Evolutionary conservation across 2,888 invertebrate species (phyloP), one percentile per base, ranked within the genome.

Genomic region (Trachelus tabidus): DNA sequence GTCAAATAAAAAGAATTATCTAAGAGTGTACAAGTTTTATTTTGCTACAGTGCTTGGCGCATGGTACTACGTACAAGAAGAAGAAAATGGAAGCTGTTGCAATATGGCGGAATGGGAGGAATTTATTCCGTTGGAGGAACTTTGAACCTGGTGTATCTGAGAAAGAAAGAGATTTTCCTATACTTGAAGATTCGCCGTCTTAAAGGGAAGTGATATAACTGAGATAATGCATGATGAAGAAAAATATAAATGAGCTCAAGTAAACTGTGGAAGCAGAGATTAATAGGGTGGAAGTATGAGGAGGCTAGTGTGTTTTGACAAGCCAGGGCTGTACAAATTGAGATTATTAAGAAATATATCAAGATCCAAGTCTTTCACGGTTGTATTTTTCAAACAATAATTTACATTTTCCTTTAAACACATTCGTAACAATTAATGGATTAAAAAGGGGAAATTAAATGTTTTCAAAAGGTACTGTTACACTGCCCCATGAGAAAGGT

Each of bases 251-350:
- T 23, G 9, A 56, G 56, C 30, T 23, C 31, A 34, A 30, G 33
- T 73, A 34, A 73, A 33, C 23, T 33, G 23, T 73, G 33, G 4
- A n/a, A n/a, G n/a, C n/a, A n/a, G n/a, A n/a, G n/a, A n/a, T n/a
- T n/a, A n/a, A n/a, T n/a, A n/a, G n/a, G n/a, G 23, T 73, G 33
- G 4, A 31, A 34, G 33, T 73, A 34, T 73, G 31, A 34, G 11
- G 11, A 73, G 23, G 73, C 73, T 73, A 23, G 34, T 30, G 34
- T 71, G 71, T 71, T 71, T 71, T 71, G 71, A 71, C 71, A 71
- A 71, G 71, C 33, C 31, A 71, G 71, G 71, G 71, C 12, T 71
- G 71, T 71, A 71, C 71, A 71, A 71, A 23, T 34, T 33, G 33
- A 71, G 9, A 56, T 56, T 56, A 56, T 56, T 23, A 56, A 56